A percentile compares a stretch with the other conserved stretches of the same genome.
Conservation (phyloP, 2,113 vertebrate species). For the Passer domesticus region DNA sequence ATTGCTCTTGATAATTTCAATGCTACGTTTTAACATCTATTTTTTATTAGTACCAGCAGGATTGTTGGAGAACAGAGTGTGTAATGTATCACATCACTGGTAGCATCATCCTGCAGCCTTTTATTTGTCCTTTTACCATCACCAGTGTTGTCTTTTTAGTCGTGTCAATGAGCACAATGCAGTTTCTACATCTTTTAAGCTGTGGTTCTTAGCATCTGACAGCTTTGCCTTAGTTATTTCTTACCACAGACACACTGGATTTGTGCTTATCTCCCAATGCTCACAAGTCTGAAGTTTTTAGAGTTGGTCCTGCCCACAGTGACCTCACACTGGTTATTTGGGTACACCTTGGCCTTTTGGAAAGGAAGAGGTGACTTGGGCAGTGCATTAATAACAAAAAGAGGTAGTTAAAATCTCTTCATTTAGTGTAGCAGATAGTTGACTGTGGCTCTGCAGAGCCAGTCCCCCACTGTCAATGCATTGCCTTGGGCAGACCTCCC, state of each 20-base stretch:
- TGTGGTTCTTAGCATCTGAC: not conserved
- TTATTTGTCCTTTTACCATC: not conserved
- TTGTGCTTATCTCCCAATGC: not conserved
- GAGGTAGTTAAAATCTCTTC: not conserved
- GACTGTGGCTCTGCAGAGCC: not conserved
- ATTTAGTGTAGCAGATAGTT: not conserved
- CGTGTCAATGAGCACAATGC: not conserved
- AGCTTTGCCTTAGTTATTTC: not conserved
- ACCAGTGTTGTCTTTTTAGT: not conserved
- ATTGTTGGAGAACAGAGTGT: not conserved
- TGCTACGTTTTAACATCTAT: not conserved
- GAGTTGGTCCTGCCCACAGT: not conserved
- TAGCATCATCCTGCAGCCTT: not conserved
- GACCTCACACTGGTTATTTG: not conserved
- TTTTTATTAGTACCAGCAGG: conserved; percentile 16
- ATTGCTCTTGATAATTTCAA: conserved; percentile 57
- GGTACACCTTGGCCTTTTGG: not conserved
- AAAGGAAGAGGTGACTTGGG: not conserved
- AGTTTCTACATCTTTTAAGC: not conserved
- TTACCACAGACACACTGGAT: not conserved
- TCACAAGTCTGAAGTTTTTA: not conserved
- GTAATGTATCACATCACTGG: not conserved
- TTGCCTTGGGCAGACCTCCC: not conserved
- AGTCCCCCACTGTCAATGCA: rapidly evolving
- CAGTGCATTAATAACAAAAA: not conserved